Percentiles rank a stretch among this genome's conserved stretches.
These are phyloP conservation scores for Capitulum mitella DNA, from an alignment of 2,888 invertebrate genomes.

Conservation along the genomic window DNA sequence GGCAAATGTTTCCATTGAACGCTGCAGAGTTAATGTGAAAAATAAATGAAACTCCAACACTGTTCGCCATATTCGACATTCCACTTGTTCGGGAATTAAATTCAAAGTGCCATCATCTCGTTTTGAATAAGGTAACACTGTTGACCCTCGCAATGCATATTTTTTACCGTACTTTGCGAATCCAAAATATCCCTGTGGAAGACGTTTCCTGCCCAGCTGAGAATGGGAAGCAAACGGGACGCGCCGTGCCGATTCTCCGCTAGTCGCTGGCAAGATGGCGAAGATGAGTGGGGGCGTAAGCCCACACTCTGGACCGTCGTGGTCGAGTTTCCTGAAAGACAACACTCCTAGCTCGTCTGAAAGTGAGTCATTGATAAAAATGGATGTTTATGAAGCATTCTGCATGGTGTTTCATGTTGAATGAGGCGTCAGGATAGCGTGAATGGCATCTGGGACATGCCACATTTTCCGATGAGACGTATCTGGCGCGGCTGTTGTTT, in stretches of 20 bases:
- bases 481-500: neutral
- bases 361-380: neutral
- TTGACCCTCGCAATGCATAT: too few relatives aligned
- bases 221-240: slow-evolving; percentile 14
- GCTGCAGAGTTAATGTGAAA: too few relatives aligned
- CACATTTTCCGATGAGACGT: neutral
- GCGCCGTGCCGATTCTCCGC: slow-evolving; percentile 5
- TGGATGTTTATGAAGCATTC: neutral
- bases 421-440: neutral
- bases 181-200: neutral
- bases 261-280: slow-evolving; percentile 20
- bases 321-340: neutral
- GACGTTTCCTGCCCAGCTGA: slow-evolving; percentile 4
- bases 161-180: neutral
- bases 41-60: too few relatives aligned
- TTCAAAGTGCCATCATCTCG: too few relatives aligned
- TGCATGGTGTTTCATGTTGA: too few relatives aligned
- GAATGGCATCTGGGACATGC: neutral
- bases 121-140: too few relatives aligned
- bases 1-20: too few relatives aligned
- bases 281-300: neutral
- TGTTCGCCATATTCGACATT: too few relatives aligned
- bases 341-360: neutral
- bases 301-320: neutral
- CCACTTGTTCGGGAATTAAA: too few relatives aligned